Base-by-base conservation (phyloP, 2,113 vertebrate genomes). In the Brachyistius frenatus region DNA sequence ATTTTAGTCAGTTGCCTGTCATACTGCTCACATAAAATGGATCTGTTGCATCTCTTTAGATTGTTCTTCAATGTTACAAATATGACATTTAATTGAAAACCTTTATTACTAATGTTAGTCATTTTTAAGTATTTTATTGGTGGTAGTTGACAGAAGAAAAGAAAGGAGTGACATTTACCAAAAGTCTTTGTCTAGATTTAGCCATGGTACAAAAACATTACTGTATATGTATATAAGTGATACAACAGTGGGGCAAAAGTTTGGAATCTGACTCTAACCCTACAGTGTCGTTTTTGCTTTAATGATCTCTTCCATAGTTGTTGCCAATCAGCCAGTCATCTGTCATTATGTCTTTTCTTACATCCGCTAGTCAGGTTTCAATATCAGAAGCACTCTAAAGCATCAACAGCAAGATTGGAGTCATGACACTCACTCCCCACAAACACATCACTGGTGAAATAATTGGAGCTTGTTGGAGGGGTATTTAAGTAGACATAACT, bases 281-380 rank as follows among this genome's bases (percentile, higher is more conserved):
- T 69, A 73, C 56, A 66, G 33, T 82, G 39, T 57, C 39, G n/a
- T 78, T 76, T 74, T n/a, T 65, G 37, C 62, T 71, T 73, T 85
- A 86, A 88, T 74, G 64, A 79, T 76, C 55, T 74, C 66, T 83
- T 83, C 73, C 49, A 86, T 84, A 85, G 63, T 56, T 73, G 80
- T 77, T 23, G 1, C 75, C 88, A 86, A 88, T 93, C 88, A 93
- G 73, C 71, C 66, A 75, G 72, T 85, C 85, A 80, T 92, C 91
- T 88, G 85, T 92, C 89, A 78, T 53, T 86, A 76, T 66, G 77
- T 83, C 89, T 85, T 46, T 66, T 50, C 73, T 71, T 74, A 58
- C 86, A 92, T 93, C 90, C 89, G 90, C 87, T 61, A 56, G 56
- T 85, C 78, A 84, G 89, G 66, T 89, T 91, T 77, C 80, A 35